A percentile compares a stretch with the other conserved stretches of the same genome.
Evolutionary conservation across 2,797 vertebrate species (phyloP).

Genomic region (Muscicapa striata): DNA sequence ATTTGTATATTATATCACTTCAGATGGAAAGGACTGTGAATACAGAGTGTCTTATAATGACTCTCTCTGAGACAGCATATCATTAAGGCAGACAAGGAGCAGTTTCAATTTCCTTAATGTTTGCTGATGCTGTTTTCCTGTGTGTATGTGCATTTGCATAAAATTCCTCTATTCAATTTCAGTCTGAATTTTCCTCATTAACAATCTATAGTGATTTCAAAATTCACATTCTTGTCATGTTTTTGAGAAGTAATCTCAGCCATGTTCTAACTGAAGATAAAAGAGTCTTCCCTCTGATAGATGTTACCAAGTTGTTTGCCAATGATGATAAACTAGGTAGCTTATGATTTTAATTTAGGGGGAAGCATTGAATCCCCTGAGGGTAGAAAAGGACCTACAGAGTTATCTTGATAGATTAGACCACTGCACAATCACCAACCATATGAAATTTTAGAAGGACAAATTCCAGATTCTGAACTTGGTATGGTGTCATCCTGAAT

Average conservation of each 20-base stretch:
- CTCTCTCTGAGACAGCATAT: neutral
- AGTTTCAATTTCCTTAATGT: constrained; percentile 32
- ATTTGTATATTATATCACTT: neutral
- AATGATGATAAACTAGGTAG: neutral
- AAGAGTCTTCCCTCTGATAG: neutral
- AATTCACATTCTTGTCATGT: neutral
- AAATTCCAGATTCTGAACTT: neutral
- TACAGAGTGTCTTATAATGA: neutral
- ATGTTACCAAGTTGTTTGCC: neutral
- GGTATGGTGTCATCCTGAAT: neutral
- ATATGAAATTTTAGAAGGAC: neutral
- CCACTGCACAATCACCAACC: neutral
- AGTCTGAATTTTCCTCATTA: constrained; percentile 3
- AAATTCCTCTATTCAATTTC: constrained; percentile 5
- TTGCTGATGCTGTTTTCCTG: constrained; percentile 25
- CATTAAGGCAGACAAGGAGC: neutral
- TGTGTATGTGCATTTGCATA: neutral
- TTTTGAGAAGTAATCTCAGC: neutral
- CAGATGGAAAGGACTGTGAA: neutral
- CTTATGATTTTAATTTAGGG: neutral
- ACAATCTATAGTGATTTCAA: neutral
- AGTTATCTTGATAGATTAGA: neutral
- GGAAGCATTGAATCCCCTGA: neutral
- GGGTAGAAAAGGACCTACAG: neutral
- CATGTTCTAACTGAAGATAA: neutral